These are phyloP conservation scores for Troides oblongomaculatus DNA, from an alignment of 2,888 invertebrate genomes.

Conservation along the genomic window DNA sequence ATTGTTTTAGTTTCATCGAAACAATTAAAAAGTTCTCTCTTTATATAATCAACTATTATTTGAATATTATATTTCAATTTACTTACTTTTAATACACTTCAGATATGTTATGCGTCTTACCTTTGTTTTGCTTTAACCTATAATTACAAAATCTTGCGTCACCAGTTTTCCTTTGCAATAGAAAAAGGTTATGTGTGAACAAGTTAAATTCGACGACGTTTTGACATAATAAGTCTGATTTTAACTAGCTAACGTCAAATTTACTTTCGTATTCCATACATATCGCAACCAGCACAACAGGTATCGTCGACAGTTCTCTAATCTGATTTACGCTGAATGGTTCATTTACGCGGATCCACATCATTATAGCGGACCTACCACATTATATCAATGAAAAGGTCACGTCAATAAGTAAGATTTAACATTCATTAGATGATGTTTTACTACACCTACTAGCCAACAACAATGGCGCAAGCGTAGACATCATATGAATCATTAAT, in stretches of 20 bases:
- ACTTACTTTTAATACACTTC: too few relatives aligned
- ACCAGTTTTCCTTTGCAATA: too few relatives aligned
- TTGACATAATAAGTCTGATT: not conserved
- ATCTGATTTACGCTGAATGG: constrained; percentile 8
- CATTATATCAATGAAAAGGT: not conserved
- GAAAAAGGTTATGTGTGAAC: too few relatives aligned
- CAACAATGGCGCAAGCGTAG: not conserved
- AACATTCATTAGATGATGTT: not conserved
- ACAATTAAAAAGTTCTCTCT: too few relatives aligned
- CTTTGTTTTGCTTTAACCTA: too few relatives aligned
- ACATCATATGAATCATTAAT: not conserved
- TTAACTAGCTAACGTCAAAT: not conserved
- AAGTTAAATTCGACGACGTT: too few relatives aligned
- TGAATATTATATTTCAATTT: too few relatives aligned
- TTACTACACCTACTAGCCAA: not conserved
- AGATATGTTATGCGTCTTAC: too few relatives aligned
- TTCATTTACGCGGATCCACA: constrained; percentile 16
- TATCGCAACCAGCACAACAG: not conserved
- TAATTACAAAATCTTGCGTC: too few relatives aligned
- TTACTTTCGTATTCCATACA: too few relatives aligned
- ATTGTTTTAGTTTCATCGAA: too few relatives aligned
- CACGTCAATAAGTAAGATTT: constrained; percentile 3
- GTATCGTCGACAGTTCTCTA: constrained; percentile 5
- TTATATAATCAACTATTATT: too few relatives aligned
- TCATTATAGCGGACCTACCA: not conserved